Evolutionary conservation across 2,888 invertebrate species (phyloP), one percentile per base, ranked within the genome.

Genomic region (Horisme vitalbata): DNA sequence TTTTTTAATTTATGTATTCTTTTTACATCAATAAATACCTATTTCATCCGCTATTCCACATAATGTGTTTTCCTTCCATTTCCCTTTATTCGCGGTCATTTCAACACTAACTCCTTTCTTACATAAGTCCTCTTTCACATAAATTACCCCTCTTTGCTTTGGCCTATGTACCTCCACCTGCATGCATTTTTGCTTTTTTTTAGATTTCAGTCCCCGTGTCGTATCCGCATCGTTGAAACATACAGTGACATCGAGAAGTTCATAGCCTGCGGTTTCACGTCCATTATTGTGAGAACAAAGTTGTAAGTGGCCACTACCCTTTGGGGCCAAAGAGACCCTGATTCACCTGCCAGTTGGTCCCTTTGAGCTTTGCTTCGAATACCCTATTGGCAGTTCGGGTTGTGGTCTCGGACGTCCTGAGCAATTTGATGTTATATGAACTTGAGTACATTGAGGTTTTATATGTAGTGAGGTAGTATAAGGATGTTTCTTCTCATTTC

Each of bases 271-370:
- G 80, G 80, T 78, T 67, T 66, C 59, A 57, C 65, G 68, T 81
- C 83, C 84, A 85, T 85, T 84, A 85, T 83, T 79, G 71, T 51
- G 68, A 71, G 75, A 65, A 72, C 75, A 70, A 78, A 84, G 80
- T 83, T 82, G 68, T 71, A 72, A 82, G 83, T 79, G 81, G 62
- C 44, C 39, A 33, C 58, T 63, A 63, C 67, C 65, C 71, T 65
- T 72, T 71, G 66, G 73, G 74, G 63, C 63, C 70, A 68, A 63
- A 68, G 71, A 67, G 71, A 65, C 65, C 65, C 61, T 77, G 73
- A 82, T 82, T 80, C 80, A 80, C 80, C 83, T 79, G 78, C 57
- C 66, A 66, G 63, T 55, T 52, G 56, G 57, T 41, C 63, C 71
- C 78, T 77, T 80, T 81, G 78, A 77, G 63, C 55, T 53, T 55